Evolutionary conservation across 2,888 invertebrate species (phyloP).

Genomic region (Parelbella ahira): DNA sequence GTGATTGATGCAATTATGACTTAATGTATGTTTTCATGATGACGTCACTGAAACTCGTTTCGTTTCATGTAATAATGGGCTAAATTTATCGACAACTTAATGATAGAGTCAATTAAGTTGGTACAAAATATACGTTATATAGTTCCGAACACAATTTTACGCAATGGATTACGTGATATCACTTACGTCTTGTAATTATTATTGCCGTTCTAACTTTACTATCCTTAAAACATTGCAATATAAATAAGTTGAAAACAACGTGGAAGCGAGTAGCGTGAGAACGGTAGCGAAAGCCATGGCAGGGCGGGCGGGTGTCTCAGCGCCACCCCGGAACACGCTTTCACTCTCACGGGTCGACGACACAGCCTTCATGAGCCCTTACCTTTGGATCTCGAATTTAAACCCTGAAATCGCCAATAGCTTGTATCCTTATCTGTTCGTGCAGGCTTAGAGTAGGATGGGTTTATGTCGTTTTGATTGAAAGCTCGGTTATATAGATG

Average conservation of each 20-base stretch:
- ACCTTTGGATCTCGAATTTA: slow-evolving; percentile 50
- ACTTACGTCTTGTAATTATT: too few relatives aligned
- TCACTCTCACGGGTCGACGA: slow-evolving; percentile 78
- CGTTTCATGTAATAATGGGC: too few relatives aligned
- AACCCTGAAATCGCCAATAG: slow-evolving; percentile 22
- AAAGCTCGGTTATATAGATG: slow-evolving; percentile 16
- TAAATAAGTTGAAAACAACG: slow-evolving; percentile 59
- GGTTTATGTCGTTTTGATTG: slow-evolving; percentile 25
- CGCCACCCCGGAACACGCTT: slow-evolving; percentile 74
- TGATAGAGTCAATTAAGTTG: too few relatives aligned
- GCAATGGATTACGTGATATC: too few relatives aligned
- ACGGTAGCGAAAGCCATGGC: slow-evolving; percentile 73
- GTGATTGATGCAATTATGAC: slow-evolving; percentile 8
- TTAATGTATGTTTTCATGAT: background rate
- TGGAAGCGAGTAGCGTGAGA: slow-evolving; percentile 66
- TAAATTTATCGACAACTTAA: too few relatives aligned
- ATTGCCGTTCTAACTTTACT: too few relatives aligned
- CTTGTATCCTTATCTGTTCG: slow-evolving; percentile 26
- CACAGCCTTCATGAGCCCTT: slow-evolving; percentile 66
- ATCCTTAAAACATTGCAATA: too few relatives aligned
- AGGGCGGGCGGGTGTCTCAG: slow-evolving; percentile 57
- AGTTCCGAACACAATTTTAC: too few relatives aligned
- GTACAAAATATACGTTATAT: too few relatives aligned
- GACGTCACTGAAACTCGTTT: too few relatives aligned
- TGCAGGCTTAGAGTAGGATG: slow-evolving; percentile 24